phyloP scores from a whole-genome alignment of 2,797 vertebrate species.

The Miichthys miiuy region DNA sequence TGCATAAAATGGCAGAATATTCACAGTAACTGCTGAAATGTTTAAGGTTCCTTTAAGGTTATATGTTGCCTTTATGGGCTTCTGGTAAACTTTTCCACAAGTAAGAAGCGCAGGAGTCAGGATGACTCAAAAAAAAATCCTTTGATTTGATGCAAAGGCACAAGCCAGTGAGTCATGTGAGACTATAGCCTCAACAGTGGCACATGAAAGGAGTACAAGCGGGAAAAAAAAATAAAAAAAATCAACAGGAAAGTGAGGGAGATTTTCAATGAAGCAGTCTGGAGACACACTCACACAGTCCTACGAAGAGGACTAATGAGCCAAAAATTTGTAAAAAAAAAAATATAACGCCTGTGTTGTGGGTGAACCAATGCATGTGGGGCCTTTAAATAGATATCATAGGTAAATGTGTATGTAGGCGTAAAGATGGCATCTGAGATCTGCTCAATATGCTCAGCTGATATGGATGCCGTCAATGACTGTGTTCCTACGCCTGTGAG shows the following conservation, averaged over 20 bases:
- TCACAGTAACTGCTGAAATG: background rate
- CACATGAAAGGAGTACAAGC: slow-evolving; percentile 32
- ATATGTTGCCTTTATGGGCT: too few species aligned
- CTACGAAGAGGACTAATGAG: slow-evolving; percentile 22
- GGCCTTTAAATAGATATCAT: slow-evolving; percentile 61
- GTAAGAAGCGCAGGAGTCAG: background rate
- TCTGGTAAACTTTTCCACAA: slow-evolving; percentile 12
- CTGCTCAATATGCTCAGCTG: slow-evolving; percentile 24
- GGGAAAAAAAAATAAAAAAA: background rate
- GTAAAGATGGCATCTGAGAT: slow-evolving; percentile 53
- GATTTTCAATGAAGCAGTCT: slow-evolving; percentile 31
- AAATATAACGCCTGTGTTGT: slow-evolving; percentile 34
- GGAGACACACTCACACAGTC: background rate
- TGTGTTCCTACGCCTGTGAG: slow-evolving; percentile 35
- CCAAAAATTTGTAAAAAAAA: slow-evolving; percentile 33
- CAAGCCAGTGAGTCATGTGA: slow-evolving; percentile 8
- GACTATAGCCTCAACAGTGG: slow-evolving; percentile 18
- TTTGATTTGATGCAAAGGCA: slow-evolving; percentile 36
- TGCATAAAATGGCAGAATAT: background rate
- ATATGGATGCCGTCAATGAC: slow-evolving; percentile 42
- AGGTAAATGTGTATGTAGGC: slow-evolving; percentile 56
- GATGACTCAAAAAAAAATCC: slow-evolving; percentile 8
- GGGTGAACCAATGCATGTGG: slow-evolving; percentile 20
- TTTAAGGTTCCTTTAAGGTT: background rate
- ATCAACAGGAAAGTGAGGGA: background rate